Evolutionary conservation across 2,888 invertebrate species (phyloP).

Genomic region (Acleris laterana): DNA sequence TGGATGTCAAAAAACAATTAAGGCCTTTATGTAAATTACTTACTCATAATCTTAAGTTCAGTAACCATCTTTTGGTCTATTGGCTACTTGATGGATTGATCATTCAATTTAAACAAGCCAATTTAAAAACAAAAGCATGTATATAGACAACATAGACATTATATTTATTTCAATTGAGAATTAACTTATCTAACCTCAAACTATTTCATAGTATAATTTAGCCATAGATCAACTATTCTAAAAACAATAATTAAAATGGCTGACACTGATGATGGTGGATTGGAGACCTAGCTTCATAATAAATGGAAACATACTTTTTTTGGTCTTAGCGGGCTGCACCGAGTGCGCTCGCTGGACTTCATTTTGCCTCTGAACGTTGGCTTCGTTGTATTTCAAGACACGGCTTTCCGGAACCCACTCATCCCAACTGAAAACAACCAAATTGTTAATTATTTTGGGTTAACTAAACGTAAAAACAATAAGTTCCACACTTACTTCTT

Average conservation of each 20-base stretch:
- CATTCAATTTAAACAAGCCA: no score
- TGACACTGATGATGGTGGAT: neutral
- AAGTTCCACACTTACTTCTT: conserved; percentile 90
- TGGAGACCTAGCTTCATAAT: neutral
- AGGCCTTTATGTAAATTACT: neutral
- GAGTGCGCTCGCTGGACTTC: conserved; percentile 93
- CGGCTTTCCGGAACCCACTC: conserved; percentile 96
- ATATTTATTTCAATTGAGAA: no score
- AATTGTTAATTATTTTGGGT: conserved; percentile 23
- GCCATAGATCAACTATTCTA: no score
- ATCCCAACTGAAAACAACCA: conserved; percentile 87
- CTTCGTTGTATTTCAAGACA: conserved; percentile 95
- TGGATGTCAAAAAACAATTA: neutral
- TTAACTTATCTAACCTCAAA: no score
- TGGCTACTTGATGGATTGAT: no score
- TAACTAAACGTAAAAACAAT: conserved; percentile 22
- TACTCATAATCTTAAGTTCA: conserved; percentile 6
- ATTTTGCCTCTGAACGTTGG: conserved; percentile 93
- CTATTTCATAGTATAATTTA: no score
- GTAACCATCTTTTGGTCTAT: neutral
- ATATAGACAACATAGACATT: no score
- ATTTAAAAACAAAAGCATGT: no score
- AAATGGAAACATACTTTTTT: conserved; percentile 80
- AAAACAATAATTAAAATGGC: neutral
- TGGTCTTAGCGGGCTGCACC: conserved; percentile 87